Base-by-base conservation (phyloP, 2,888 invertebrate species). In the Rhingia rostrata region DNA sequence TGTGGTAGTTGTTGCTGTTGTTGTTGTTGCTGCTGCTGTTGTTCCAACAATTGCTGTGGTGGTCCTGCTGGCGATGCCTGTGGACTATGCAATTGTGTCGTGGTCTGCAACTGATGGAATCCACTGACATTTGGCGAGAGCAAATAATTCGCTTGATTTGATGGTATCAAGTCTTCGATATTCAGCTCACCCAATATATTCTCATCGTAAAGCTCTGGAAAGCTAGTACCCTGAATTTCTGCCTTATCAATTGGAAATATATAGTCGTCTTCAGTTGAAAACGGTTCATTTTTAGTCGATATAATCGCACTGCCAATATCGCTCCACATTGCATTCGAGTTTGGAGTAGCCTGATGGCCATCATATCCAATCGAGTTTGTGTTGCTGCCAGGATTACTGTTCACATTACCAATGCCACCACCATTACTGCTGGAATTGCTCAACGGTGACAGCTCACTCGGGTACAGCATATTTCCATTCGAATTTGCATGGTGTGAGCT, bases 241-340 rank as follows among this genome's bases (percentile, higher is more conserved):
- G 96, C 94, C 92, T 97, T 96, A 90, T 97, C 97, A 69, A 97
- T 96, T 93, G 96, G 95, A 90, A 97, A 96, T 88, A 97, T 96
- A 89, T 97, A 97, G 89, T 97, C 97, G 88, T 97, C 97, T 88
- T 97, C 97, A 94, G 96, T 95, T 90, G 94, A 95, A 88, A 95
- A 94, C 9, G 94, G 92, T 88, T 95, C 95, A 61, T 90, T 87
- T 88, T 92, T 92, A 67, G 91, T 90, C 51, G 92, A 89, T 4
- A 92, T 92, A 86, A 92, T 91, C 84, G 91, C 90, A 87, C 89
- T 90, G 84, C 90, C 89, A 45, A 92, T 90, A 72, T 91, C 91
- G 75, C 90, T 91, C 92, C 92, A 92, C 91, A 92, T 91, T 67
- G 91, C 88, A 86, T 90, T 91, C 70, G 91, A 90, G 83, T 90